Base-by-base conservation (phyloP, 1,140 invertebrate species). In the Drosophila kikkawai region DNA sequence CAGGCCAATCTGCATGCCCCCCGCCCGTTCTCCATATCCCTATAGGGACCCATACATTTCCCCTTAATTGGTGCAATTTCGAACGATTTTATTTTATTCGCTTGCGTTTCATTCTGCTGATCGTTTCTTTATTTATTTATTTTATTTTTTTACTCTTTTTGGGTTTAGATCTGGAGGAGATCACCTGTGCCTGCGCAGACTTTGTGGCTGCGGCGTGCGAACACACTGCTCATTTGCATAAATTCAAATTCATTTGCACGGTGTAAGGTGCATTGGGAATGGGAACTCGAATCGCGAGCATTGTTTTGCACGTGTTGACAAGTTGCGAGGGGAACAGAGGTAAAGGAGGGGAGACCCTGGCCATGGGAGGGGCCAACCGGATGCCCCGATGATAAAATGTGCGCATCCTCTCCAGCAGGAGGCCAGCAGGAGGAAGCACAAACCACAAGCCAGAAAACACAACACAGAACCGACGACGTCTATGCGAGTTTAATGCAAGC, bases 41-140 rank as follows among this genome's bases (percentile, higher is more conserved):
- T 19, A 41, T 1, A 7, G 29, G 42, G 29, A 51, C 59, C 45
- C 55, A 67, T 67, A 79, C 81, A 79, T 85, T 85, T 77, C 71
- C 81, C 63, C 81, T 90, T 90, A 90, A 90, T 90, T 90, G 85
- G 85, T 90, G 85, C 85, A 82, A 90, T 90, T 90, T 90, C 75
- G 75, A 90, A 59, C 86, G 81, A 90, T 90, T 90, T 90, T 90
- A 66, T 90, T 90, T 90, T 77, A 86, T 82, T 85, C 86, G 83
- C 84, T 65, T 77, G 74, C 51, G 58, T 85, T 74, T 73, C 51
- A 53, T 47, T 68, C 48, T 29, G 26, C 41, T 73, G 53, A 34
- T 65, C 37, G 53, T 45, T 22, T n/a, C 53, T 39, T 55, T 55
- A 55, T 39, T 39, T 55, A 55, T 55, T 55, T 22, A 17, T 39